These are phyloP conservation scores for Lepus europaeus DNA, from an alignment of 2,113 vertebrate species.

Conservation along the genomic window DNA sequence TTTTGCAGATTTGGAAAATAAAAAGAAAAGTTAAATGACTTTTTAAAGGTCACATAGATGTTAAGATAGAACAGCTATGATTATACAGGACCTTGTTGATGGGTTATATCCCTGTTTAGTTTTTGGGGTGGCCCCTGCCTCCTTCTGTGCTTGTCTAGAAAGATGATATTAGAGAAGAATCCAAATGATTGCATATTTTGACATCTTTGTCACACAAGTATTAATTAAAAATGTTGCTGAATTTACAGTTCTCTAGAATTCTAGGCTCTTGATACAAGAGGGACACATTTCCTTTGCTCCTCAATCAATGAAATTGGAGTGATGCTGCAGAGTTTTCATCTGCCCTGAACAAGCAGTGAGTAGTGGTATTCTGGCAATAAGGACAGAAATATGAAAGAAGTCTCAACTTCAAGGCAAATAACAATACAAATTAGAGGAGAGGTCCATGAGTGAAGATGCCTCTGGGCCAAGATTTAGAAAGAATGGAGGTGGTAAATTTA, in stretches of 20 bases:
- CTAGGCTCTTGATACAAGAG: neutral
- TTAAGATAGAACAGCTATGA: neutral
- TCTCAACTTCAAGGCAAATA: neutral
- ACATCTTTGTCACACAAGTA: neutral
- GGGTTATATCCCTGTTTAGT: neutral
- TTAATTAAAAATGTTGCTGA: neutral
- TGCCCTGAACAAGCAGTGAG: neutral
- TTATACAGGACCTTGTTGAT: neutral
- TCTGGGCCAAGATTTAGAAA: neutral
- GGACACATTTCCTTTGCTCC: neutral
- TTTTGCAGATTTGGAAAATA: conserved; percentile 7
- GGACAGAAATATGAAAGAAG: neutral
- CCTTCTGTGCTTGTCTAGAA: neutral
- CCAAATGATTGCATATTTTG: neutral
- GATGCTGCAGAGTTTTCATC: neutral
- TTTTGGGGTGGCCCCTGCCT: neutral
- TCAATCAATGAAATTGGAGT: neutral
- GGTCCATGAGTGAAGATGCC: neutral
- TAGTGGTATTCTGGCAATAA: neutral
- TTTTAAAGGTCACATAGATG: neutral
- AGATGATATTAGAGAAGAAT: neutral
- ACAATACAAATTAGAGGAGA: neutral
- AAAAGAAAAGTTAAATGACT: neutral
- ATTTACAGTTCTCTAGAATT: neutral
- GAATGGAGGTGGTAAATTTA: neutral